Percentiles rank a stretch among this genome's conserved stretches.
Conservation (phyloP, 2,888 invertebrate genomes). For the Diarsia brunnea region DNA sequence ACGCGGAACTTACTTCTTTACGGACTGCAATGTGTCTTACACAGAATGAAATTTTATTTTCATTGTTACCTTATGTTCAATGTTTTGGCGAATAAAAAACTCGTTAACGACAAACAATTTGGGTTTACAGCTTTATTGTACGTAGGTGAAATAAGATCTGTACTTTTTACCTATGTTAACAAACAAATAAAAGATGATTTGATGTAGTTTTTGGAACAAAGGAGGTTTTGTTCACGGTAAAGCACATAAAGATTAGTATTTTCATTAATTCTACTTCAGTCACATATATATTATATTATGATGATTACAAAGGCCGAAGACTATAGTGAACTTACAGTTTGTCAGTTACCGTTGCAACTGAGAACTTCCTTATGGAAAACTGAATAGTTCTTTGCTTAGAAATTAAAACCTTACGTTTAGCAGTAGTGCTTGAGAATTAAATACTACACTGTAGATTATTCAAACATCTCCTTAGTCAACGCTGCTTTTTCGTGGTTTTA, state of each 20-base stretch:
- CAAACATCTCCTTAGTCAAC: background rate
- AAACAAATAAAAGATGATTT: too few species aligned
- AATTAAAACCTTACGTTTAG: background rate
- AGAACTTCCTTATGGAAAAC: background rate
- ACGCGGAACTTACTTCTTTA: conserved; percentile 74
- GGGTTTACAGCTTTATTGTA: background rate
- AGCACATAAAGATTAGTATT: background rate
- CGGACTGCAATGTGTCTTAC: conserved; percentile 78
- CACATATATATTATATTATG: too few species aligned
- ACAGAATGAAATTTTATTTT: conserved; percentile 76
- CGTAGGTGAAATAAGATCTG: too few species aligned
- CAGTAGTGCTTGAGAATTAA: background rate
- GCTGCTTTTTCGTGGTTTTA: background rate
- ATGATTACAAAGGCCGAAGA: background rate
- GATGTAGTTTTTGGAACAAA: background rate
- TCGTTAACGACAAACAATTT: conserved; percentile 9
- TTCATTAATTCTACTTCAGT: background rate
- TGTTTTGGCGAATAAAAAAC: conserved; percentile 32
- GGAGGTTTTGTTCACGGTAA: background rate
- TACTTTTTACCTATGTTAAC: too few species aligned
- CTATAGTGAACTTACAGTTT: background rate
- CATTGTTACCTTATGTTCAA: conserved; percentile 66
- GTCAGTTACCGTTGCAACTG: background rate
- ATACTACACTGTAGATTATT: background rate
- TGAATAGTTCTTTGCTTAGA: background rate